phyloP scores from a whole-genome alignment of 2,113 vertebrate genomes.

The Riparia riparia region DNA sequence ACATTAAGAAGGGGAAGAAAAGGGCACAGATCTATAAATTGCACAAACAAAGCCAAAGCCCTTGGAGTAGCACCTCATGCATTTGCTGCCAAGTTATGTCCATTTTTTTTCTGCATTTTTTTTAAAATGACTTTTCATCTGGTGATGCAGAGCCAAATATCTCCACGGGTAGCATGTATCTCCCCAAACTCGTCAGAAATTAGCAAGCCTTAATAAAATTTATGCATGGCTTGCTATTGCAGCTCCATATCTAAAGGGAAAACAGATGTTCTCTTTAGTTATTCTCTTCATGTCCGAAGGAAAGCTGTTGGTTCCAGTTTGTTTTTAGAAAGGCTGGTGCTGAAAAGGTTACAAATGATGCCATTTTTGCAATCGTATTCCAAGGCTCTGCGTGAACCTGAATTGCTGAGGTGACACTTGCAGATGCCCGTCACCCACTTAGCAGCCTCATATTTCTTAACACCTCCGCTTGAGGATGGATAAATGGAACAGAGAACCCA shows the following conservation, averaged over 20 bases:
- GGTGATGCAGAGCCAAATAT: slow-evolving; percentile 8
- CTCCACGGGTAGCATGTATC: not conserved
- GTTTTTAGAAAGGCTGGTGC: not conserved
- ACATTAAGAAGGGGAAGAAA: not conserved
- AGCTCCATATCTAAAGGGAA: slow-evolving; percentile 57
- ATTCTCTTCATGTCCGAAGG: slow-evolving; percentile 44
- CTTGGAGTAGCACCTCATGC: not conserved
- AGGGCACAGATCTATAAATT: not conserved
- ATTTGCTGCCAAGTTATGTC: not conserved
- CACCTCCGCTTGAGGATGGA: slow-evolving; percentile 18
- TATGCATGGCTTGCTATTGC: slow-evolving; percentile 52
- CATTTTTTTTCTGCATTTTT: not conserved
- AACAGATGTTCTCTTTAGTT: slow-evolving; percentile 71
- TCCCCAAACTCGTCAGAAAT: slow-evolving; percentile 33
- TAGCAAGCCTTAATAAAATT: slow-evolving; percentile 67
- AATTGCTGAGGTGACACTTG: slow-evolving; percentile 25
- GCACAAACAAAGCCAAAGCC: not conserved
- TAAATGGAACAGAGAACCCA: not conserved
- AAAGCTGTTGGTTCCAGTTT: slow-evolving; percentile 44
- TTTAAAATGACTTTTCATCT: slow-evolving; percentile 29
- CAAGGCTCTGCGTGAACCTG: slow-evolving; percentile 5
- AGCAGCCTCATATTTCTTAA: slow-evolving; percentile 28
- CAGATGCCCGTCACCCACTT: slow-evolving; percentile 32
- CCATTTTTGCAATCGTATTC: slow-evolving; percentile 22
- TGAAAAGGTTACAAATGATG: slow-evolving; percentile 61